These are phyloP conservation scores for Emydura subglobosa DNA, from an alignment of 2,113 vertebrate species.

Conservation along the genomic window DNA sequence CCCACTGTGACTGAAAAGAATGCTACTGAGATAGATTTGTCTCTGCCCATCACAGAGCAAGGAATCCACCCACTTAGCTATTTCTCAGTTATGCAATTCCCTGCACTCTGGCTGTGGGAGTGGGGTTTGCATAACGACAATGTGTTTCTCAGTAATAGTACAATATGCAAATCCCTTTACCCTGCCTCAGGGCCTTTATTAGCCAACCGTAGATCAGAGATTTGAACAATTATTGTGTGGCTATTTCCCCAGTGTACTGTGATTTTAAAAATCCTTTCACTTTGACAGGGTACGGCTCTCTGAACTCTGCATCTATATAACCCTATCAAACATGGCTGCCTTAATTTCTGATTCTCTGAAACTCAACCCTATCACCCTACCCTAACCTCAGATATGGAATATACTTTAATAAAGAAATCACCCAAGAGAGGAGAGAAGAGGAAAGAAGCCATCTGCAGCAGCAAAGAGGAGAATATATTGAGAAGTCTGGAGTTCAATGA, in stretches of 20 bases:
- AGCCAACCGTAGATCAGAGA: background rate
- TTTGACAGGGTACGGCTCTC: background rate
- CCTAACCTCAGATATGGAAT: background rate
- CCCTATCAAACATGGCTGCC: background rate
- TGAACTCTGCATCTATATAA: background rate
- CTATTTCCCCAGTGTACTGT: background rate
- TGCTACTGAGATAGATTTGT: background rate
- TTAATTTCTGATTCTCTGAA: background rate
- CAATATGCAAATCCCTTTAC: background rate
- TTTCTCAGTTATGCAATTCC: fast-evolving
- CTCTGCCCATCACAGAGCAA: background rate
- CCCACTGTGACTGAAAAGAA: conserved; percentile 11
- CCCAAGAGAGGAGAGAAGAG: background rate
- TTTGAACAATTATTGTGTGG: background rate
- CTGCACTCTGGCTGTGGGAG: background rate
- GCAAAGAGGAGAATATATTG: background rate
- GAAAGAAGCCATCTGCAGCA: background rate
- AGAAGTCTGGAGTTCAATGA: background rate
- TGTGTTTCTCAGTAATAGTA: background rate
- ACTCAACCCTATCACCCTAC: background rate
- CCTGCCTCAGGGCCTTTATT: background rate
- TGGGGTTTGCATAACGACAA: background rate
- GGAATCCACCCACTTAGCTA: background rate
- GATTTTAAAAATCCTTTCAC: background rate
- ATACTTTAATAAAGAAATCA: background rate